Evolutionary conservation across 2,797 vertebrate genomes (phyloP).

Genomic region (Channa striata): DNA sequence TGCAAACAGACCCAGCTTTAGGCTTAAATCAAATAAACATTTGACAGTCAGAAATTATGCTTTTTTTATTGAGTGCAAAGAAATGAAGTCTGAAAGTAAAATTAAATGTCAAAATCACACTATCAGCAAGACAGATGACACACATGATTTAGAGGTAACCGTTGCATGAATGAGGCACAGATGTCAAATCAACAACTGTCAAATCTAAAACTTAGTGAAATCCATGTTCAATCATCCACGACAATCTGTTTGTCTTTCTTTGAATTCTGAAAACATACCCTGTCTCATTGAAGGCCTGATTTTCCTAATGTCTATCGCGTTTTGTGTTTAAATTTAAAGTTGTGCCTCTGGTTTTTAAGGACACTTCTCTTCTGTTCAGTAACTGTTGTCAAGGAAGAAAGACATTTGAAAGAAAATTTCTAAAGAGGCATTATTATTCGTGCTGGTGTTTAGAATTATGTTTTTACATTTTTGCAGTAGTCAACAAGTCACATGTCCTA

Average conservation of each 20-base stretch:
- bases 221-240: constrained; percentile 17
- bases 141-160: constrained; percentile 61
- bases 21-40: constrained; percentile 15
- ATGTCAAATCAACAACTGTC: constrained; percentile 27
- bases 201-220: constrained; percentile 26
- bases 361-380: constrained; percentile 43
- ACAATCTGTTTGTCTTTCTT: constrained; percentile 6
- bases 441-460: constrained; percentile 67
- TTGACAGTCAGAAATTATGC: constrained; percentile 2
- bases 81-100: constrained; percentile 21
- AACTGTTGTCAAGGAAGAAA: constrained; percentile 40
- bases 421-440: constrained; percentile 56
- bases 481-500: constrained; percentile 31
- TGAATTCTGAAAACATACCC: neutral
- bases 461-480: constrained; percentile 19
- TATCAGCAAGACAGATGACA: constrained; percentile 24
- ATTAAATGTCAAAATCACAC: constrained; percentile 17
- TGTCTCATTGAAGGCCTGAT: constrained; percentile 15
- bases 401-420: constrained; percentile 21
- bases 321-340: neutral
- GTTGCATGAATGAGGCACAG: constrained; percentile 71
- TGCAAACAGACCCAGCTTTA: constrained; percentile 35
- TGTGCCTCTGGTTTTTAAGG: constrained; percentile 50
- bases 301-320: neutral
- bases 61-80: constrained; percentile 8